Percentiles rank a stretch among this genome's conserved stretches.
Evolutionary conservation across 2,113 vertebrate species (phyloP).

Genomic region (Brachyhypopomus gauderio): DNA sequence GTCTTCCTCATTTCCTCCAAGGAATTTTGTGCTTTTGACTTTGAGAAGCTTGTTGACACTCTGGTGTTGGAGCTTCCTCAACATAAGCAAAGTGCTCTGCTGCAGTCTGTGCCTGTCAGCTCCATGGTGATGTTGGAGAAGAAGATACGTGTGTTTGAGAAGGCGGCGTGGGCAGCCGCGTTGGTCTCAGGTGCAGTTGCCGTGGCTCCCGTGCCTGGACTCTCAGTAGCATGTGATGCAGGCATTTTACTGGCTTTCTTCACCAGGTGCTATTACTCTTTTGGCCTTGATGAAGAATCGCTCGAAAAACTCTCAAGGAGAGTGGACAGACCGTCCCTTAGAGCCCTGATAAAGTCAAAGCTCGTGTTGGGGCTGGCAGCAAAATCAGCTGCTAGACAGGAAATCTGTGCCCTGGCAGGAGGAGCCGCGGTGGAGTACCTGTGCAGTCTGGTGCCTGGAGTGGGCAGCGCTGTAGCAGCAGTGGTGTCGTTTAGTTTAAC

Average conservation of each 20-base stretch:
- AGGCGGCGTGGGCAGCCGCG: slow-evolving; percentile 64
- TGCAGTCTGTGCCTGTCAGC: slow-evolving; percentile 54
- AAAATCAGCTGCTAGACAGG: not conserved
- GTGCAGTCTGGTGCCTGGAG: slow-evolving; percentile 30
- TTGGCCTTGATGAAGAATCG: slow-evolving; percentile 67
- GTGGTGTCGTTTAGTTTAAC: slow-evolving; percentile 45
- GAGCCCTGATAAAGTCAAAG: slow-evolving; percentile 58
- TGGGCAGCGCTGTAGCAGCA: slow-evolving; percentile 41
- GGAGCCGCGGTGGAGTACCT: slow-evolving; percentile 14
- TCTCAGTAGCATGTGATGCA: slow-evolving; percentile 64
- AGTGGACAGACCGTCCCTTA: slow-evolving; percentile 68
- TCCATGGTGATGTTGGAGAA: slow-evolving; percentile 61
- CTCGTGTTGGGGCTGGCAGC: not conserved
- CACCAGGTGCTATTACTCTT: slow-evolving; percentile 58
- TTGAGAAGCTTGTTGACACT: slow-evolving; percentile 40
- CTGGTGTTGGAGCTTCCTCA: slow-evolving; percentile 48
- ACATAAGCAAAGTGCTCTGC: slow-evolving; percentile 58
- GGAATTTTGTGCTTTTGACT: slow-evolving; percentile 35
- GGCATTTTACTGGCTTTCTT: slow-evolving; percentile 58
- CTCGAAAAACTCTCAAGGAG: slow-evolving; percentile 64
- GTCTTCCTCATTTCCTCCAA: slow-evolving; percentile 52
- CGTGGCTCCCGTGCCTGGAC: slow-evolving; percentile 60
- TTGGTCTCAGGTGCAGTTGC: slow-evolving; percentile 59
- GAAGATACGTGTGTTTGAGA: slow-evolving; percentile 65
- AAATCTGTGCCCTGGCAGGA: slow-evolving; percentile 15